These are phyloP conservation scores for Sphinx pinastri DNA, from an alignment of 2,888 invertebrate species.

Conservation along the genomic window DNA sequence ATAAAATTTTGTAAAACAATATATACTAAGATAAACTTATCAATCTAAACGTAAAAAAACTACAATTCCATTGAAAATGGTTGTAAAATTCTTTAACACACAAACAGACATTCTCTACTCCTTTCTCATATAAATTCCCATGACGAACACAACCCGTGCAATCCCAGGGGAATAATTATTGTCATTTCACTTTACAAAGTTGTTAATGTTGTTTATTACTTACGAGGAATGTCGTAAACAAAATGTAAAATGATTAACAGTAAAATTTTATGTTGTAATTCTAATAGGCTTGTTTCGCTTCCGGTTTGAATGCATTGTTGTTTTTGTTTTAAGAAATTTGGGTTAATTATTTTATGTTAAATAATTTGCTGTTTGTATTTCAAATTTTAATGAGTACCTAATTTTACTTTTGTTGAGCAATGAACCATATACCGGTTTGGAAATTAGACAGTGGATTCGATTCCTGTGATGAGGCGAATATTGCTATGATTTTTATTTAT, in stretches of 20 bases:
- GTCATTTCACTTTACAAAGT: conserved; percentile 16
- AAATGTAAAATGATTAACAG: conserved; percentile 17
- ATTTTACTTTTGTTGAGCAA: too few species aligned
- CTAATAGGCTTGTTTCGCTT: neutral
- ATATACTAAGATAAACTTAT: too few species aligned
- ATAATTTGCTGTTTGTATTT: too few species aligned
- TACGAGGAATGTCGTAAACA: conserved; percentile 4
- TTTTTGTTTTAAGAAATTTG: neutral
- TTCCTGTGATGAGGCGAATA: too few species aligned
- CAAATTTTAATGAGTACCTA: too few species aligned
- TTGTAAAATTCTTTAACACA: neutral
- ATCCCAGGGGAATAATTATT: neutral
- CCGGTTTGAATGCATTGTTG: neutral
- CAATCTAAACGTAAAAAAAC: too few species aligned
- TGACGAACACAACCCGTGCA: neutral
- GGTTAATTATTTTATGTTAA: neutral
- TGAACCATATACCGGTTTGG: too few species aligned
- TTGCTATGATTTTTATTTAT: too few species aligned
- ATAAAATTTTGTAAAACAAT: too few species aligned
- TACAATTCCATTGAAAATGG: neutral
- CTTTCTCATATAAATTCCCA: neutral
- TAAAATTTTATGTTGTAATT: neutral
- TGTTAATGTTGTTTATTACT: conserved; percentile 18
- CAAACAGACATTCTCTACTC: neutral
- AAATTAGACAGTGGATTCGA: too few species aligned